Conservation (phyloP, 1,140 invertebrate species). For the Zophobas morio region DNA sequence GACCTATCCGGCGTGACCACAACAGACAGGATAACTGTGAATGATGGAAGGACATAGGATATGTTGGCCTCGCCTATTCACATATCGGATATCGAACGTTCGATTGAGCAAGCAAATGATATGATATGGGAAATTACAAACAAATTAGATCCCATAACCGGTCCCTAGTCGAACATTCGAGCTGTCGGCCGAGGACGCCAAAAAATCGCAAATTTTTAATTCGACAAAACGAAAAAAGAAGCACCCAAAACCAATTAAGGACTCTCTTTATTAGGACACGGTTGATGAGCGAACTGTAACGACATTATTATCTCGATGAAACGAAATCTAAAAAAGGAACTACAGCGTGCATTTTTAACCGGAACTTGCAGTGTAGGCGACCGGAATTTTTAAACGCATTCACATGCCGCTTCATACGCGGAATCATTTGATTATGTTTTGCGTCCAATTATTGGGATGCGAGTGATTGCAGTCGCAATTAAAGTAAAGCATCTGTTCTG, state of each 20-base stretch:
- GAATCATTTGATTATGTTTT: slow-evolving; percentile 40
- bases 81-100: slow-evolving; percentile 58
- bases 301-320: not conserved
- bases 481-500: slow-evolving; percentile 36
- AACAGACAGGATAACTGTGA: slow-evolving; percentile 41
- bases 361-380: slow-evolving; percentile 8
- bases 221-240: no score
- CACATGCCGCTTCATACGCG: slow-evolving; percentile 8
- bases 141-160: slow-evolving; percentile 65
- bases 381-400: slow-evolving; percentile 31
- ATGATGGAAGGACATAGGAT: slow-evolving; percentile 32
- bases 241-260: no score
- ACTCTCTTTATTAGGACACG: slow-evolving; percentile 20
- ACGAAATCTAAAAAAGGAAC: not conserved
- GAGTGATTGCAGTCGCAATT: slow-evolving; percentile 35
- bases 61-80: slow-evolving; percentile 47
- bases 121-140: slow-evolving; percentile 66
- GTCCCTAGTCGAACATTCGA: slow-evolving; percentile 4
- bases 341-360: slow-evolving; percentile 16
- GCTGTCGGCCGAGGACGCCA: not conserved
- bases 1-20: slow-evolving; percentile 44
- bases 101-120: slow-evolving; percentile 63
- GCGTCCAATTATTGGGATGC: slow-evolving; percentile 36
- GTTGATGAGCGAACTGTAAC: slow-evolving; percentile 24
- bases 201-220: not conserved